Percentiles rank a stretch among this genome's conserved stretches.
phyloP scores from a whole-genome alignment of 1,140 invertebrate species.

The Cotesia chilonis region DNA sequence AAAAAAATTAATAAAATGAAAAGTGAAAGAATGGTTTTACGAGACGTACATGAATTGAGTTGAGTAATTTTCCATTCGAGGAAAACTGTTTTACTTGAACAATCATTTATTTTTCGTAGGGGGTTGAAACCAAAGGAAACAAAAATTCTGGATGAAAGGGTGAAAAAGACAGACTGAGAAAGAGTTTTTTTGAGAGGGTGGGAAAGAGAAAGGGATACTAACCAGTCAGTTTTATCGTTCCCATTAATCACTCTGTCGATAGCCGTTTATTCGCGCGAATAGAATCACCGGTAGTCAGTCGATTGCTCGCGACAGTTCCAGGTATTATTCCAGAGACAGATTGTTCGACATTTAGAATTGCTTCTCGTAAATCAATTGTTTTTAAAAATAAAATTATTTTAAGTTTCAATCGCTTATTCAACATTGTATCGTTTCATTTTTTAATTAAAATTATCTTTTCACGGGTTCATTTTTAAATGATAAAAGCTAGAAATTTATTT shows the following conservation, averaged over 20 bases:
- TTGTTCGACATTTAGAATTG: constrained; percentile 37
- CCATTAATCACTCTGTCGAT: constrained; percentile 40
- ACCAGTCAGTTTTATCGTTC: constrained; percentile 38
- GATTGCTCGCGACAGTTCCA: constrained; percentile 35
- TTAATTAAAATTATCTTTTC: neutral
- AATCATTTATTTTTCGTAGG: constrained; percentile 28
- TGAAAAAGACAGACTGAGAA: neutral
- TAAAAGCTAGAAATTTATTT: no score
- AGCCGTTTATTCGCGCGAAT: constrained; percentile 38
- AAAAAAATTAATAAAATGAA: neutral
- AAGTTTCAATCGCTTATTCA: neutral
- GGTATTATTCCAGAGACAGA: constrained; percentile 35
- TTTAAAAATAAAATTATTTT: constrained; percentile 20
- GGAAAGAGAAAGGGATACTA: constrained; percentile 26
- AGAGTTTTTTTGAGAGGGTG: constrained; percentile 19
- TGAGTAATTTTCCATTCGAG: constrained; percentile 27
- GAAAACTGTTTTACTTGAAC: constrained; percentile 22
- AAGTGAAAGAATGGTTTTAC: constrained; percentile 6
- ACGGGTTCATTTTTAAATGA: no score
- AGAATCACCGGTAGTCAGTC: constrained; percentile 34
- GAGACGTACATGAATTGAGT: constrained; percentile 1
- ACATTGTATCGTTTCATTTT: neutral
- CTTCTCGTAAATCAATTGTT: constrained; percentile 32
- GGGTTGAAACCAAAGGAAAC: neutral
- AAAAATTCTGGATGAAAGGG: neutral